Conservation (phyloP, 2,113 vertebrate genomes). For the Eolophus roseicapilla region DNA sequence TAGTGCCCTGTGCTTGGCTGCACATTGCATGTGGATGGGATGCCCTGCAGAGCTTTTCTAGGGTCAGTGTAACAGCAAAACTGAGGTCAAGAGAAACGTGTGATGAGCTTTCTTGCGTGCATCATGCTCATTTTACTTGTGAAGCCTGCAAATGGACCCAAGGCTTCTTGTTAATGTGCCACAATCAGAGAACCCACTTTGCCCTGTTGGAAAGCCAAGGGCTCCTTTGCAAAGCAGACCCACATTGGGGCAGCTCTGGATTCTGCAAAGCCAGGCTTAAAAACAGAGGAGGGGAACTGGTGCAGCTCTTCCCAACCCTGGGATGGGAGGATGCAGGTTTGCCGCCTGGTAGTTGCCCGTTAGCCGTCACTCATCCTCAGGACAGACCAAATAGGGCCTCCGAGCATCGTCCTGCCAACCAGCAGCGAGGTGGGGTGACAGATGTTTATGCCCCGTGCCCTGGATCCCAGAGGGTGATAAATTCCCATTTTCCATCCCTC, state of each 20-base stretch:
- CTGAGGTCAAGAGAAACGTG: not conserved
- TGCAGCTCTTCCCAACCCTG: accelerated
- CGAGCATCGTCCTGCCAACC: not conserved
- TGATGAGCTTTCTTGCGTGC: accelerated
- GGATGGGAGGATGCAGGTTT: not conserved
- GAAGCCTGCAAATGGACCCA: not conserved
- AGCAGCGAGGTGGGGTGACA: not conserved
- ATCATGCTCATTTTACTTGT: not conserved
- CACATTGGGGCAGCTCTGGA: not conserved
- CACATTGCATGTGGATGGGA: not conserved
- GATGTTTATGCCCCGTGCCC: not conserved
- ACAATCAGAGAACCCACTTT: not conserved
- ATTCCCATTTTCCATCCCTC: conserved; percentile 8
- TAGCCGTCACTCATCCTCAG: not conserved
- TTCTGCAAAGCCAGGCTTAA: not conserved
- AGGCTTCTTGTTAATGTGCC: not conserved
- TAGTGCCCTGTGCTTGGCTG: accelerated
- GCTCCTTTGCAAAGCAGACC: not conserved
- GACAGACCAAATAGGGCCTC: not conserved
- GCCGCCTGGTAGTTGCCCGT: accelerated
- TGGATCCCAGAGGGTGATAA: not conserved
- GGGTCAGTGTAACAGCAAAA: not conserved
- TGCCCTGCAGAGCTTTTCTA: not conserved
- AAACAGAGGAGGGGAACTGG: not conserved
- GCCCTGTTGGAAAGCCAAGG: not conserved